These are phyloP conservation scores for Bicyclus anynana DNA, from an alignment of 1,140 invertebrate species.

Conservation along the genomic window DNA sequence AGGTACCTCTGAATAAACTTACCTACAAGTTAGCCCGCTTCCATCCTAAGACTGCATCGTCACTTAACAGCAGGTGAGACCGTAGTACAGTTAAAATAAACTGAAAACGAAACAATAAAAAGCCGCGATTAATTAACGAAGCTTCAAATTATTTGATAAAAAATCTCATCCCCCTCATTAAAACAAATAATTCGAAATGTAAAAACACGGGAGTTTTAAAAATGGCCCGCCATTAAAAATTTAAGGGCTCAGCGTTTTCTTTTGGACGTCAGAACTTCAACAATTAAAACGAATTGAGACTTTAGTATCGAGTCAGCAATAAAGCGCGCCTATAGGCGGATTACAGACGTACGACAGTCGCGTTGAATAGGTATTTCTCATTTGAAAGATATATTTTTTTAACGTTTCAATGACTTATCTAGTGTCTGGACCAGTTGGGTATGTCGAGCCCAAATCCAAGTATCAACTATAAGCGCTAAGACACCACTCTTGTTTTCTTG, in stretches of 20 bases:
- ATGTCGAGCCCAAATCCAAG: too few species aligned
- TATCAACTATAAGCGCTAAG: too few species aligned
- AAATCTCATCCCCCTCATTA: not conserved
- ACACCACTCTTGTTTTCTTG: too few species aligned
- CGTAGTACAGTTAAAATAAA: too few species aligned
- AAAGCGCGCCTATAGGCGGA: not conserved
- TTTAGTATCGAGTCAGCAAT: slow-evolving; percentile 10
- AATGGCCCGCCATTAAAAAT: slow-evolving; percentile 22
- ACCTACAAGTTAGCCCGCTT: too few species aligned
- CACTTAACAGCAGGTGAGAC: too few species aligned
- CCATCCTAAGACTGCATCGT: too few species aligned
- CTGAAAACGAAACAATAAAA: not conserved
- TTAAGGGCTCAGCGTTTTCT: slow-evolving; percentile 13
- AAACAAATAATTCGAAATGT: slow-evolving; percentile 1
- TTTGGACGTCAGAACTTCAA: slow-evolving; percentile 30
- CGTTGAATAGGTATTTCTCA: not conserved
- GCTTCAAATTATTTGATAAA: not conserved
- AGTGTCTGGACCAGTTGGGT: too few species aligned
- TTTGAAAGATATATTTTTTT: too few species aligned
- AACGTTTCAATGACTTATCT: too few species aligned
- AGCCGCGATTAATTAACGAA: not conserved
- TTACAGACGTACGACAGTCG: not conserved
- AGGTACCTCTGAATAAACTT: too few species aligned
- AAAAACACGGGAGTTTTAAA: not conserved
- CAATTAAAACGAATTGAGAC: slow-evolving; percentile 36